Conservation (phyloP, 2,113 vertebrate genomes). For the Microcebus tavaratra region DNA sequence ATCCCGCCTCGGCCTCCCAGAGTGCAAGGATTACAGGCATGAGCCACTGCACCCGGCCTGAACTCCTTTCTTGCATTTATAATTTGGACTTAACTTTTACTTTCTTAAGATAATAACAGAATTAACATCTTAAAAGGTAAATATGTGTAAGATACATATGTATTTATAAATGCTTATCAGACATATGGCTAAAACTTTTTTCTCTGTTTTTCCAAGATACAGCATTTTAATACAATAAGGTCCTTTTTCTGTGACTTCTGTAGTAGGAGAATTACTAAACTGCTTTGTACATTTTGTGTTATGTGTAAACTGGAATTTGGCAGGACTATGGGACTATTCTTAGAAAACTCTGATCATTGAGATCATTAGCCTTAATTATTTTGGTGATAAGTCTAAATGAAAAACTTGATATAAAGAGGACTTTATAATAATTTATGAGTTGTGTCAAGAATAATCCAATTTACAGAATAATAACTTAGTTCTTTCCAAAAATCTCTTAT, state of each 20-base stretch:
- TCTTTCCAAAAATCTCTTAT: not conserved
- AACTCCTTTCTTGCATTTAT: not conserved
- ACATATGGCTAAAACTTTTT: not conserved
- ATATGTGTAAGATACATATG: not conserved
- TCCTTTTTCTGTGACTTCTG: not conserved
- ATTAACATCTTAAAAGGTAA: not conserved
- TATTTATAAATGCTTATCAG: not conserved
- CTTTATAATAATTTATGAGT: not conserved
- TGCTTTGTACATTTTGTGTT: not conserved
- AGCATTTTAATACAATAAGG: conserved; percentile 6
- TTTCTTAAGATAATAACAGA: not conserved
- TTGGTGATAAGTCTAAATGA: not conserved
- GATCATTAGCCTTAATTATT: not conserved
- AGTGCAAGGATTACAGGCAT: no score
- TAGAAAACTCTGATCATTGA: not conserved
- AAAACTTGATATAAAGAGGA: not conserved
- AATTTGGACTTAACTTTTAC: not conserved
- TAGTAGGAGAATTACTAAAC: not conserved
- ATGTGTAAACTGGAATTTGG: not conserved
- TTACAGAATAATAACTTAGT: not conserved
- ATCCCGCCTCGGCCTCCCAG: no score
- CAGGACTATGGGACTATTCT: not conserved
- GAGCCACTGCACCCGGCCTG: not conserved
- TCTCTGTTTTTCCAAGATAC: not conserved
- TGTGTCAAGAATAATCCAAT: not conserved